phyloP scores from a whole-genome alignment of 2,113 vertebrate species.

The Indicator maculatus region DNA sequence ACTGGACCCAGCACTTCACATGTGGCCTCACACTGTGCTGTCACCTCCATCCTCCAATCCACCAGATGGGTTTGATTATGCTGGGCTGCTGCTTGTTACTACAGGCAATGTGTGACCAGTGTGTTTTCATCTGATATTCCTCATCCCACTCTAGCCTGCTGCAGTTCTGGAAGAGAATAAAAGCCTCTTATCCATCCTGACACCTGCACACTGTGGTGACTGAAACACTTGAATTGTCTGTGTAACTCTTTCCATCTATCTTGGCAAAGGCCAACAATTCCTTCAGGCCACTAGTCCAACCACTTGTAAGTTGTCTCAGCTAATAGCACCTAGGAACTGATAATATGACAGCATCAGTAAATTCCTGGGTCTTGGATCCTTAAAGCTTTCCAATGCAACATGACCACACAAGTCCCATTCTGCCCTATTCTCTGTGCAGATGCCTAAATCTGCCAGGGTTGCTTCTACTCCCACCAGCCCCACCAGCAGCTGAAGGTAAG shows the following conservation, averaged over 20 bases:
- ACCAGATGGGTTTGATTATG: neutral
- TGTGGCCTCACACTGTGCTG: neutral
- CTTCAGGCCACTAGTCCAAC: conserved; percentile 31
- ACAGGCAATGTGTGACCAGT: neutral
- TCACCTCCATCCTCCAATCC: neutral
- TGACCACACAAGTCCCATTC: fast-evolving
- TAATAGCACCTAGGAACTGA: neutral
- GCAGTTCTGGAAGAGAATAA: neutral
- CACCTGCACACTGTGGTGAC: neutral
- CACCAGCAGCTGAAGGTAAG: neutral
- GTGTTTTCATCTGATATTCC: neutral
- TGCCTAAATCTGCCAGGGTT: neutral
- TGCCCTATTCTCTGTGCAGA: neutral
- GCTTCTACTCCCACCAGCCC: neutral
- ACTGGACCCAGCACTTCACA: too few species aligned
- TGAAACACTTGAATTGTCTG: neutral
- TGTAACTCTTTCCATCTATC: neutral
- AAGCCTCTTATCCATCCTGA: conserved; percentile 34
- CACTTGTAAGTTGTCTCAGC: conserved; percentile 28
- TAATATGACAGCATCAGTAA: neutral
- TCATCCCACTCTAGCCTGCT: neutral
- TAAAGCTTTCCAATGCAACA: neutral
- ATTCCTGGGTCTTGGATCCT: neutral
- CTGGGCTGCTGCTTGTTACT: neutral
- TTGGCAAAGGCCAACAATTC: conserved; percentile 46